Evolutionary conservation across 2,888 invertebrate genomes (phyloP).

Genomic region (Resseliella maxima): DNA sequence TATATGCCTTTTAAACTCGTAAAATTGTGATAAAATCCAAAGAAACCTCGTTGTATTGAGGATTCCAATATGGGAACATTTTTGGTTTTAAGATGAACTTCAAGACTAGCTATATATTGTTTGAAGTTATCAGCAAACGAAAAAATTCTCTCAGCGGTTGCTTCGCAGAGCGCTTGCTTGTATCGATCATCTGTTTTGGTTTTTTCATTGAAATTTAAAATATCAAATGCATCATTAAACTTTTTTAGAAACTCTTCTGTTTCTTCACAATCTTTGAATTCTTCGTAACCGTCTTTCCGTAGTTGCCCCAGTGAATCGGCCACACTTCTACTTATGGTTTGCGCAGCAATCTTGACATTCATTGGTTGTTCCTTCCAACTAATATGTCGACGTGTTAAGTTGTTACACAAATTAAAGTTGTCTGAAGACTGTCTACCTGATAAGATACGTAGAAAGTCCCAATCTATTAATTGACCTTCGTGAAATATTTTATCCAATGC

Average conservation of each 20-base stretch:
- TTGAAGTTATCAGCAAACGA: neutral
- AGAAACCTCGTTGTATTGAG: neutral
- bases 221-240: no score
- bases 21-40: neutral
- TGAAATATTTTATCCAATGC: neutral
- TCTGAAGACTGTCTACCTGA: neutral
- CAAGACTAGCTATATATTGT: neutral
- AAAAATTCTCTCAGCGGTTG: neutral
- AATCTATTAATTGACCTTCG: neutral
- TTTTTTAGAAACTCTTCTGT: no score
- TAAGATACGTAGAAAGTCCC: neutral
- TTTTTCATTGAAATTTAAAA: neutral
- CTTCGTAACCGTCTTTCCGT: neutral
- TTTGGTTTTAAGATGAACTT: neutral
- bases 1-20: neutral
- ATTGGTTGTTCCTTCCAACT: no score
- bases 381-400: neutral
- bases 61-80: neutral
- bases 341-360: neutral
- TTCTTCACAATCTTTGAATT: neutral
- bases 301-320: neutral
- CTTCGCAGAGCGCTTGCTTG: neutral
- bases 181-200: neutral
- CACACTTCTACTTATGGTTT: conserved; percentile 11
- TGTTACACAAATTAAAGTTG: neutral